Evolutionary conservation across 2,797 vertebrate genomes (phyloP), one percentile per base, ranked within the genome.

Genomic region (Neomorphus geoffroyi): DNA sequence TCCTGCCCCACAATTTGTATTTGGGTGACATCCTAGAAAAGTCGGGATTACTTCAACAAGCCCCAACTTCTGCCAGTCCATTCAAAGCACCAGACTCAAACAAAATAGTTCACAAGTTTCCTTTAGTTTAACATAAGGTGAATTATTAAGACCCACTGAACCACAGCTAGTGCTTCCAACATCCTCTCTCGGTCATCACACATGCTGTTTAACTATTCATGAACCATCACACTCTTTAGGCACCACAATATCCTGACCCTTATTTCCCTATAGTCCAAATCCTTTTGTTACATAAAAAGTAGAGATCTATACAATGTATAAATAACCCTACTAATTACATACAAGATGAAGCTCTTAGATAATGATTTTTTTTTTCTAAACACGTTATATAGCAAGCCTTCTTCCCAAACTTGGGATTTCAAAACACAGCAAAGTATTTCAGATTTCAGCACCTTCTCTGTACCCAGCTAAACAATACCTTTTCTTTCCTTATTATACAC

Each of bases 131-230:
- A 7, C 22, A 16, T 28, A 33, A 61, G 9, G 24, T 37, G 16
- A 84, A 14, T 43, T 62, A 56, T 8, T 30, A 41, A 78, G 16
- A 26, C 41, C 43, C 66, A 18, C 0, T 32, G 30, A 65, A 74
- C 21, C 9, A 24, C 13, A 66, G n/a, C 26, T 32, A 45, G 9
- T 16, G 15, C 32, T 86, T 37, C 33, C 17, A 83, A 33, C 22
- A 73, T 17, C 24, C 35, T 37, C 32, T 24, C 46, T 71, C 53
- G 57, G 7, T 32, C 30, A 33, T 17, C 33, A 27, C 1, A 4
- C 18, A 18, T 0, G 0, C 18, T 48, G 13, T 26, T 65, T 13
- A 79, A 32, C 33, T 27, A 15, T 11, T 30, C 8, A 11, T 1
- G 21, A 89, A 57, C 43, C 17, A 37, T 10, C 11, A 5, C 6